phyloP scores from a whole-genome alignment of 2,888 invertebrate genomes.

The Glaucopsyche alexis region DNA sequence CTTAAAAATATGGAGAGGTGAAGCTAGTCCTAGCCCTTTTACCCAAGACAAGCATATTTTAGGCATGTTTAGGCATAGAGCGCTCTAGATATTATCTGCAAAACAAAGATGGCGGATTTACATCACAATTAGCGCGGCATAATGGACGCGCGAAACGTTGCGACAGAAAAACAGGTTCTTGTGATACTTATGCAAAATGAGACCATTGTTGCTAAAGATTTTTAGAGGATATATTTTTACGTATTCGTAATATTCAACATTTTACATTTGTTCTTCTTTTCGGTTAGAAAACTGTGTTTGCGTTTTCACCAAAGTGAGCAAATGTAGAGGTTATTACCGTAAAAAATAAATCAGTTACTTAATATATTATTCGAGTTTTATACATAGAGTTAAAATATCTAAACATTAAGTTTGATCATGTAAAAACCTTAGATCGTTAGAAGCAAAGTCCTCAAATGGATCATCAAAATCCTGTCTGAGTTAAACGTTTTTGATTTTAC shows the following conservation, averaged over 20 bases:
- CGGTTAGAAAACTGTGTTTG: no score
- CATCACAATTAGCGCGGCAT: slow-evolving; percentile 69
- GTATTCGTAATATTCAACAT: not conserved
- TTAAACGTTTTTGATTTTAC: slow-evolving; percentile 13
- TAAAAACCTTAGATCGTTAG: no score
- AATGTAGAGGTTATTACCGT: no score
- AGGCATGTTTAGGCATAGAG: slow-evolving; percentile 27
- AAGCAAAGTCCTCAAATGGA: not conserved
- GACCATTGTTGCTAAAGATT: slow-evolving; percentile 34
- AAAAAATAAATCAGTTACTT: no score
- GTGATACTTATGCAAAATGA: slow-evolving; percentile 51
- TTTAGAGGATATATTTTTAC: slow-evolving; percentile 10
- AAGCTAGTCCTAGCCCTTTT: no score
- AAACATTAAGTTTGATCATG: no score
- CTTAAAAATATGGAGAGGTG: no score
- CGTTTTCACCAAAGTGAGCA: no score
- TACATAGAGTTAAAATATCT: no score
- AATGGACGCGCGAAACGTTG: slow-evolving; percentile 63
- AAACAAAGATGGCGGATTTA: slow-evolving; percentile 70
- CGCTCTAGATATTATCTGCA: slow-evolving; percentile 48
- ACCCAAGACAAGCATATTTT: not conserved
- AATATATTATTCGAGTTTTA: no score
- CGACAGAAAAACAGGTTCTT: slow-evolving; percentile 70
- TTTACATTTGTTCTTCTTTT: not conserved
- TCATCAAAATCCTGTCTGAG: slow-evolving; percentile 9